Evolutionary conservation across 2,888 invertebrate species (phyloP), one percentile per base, ranked within the genome.

Genomic region (Phyllotreta striolata): DNA sequence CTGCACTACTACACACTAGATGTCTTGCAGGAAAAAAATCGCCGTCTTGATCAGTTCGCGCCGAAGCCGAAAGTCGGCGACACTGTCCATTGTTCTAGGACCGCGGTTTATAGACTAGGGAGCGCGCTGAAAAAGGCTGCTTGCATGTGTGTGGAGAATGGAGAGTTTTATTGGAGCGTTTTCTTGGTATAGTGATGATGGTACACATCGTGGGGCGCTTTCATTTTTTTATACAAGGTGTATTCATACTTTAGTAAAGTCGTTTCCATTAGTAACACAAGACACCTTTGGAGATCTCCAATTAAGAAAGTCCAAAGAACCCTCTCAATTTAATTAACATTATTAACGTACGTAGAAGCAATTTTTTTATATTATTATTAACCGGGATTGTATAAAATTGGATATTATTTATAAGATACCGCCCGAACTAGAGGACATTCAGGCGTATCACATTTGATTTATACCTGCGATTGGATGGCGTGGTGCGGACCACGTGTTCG

Each of bases 1-100:
- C 78, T 80, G 77, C 66, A 76, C 79, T 80, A 79, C 78, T 76
- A 77, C 77, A 78, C 81, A 77, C 81, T 78, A 80, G 81, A 80
- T 80, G 80, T 80, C 80, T 76, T 67, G 47, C 38, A 54, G 62
- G 63, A 70, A 77, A 76, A 49, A 78, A 75, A 74, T 67, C 72
- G 68, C 63, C 76, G 73, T 73, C 73, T 74, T 69, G 66, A 63
- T 64, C 74, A 76, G 78, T 80, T 79, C 74, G 57, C 57, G 70
- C 71, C 76, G 76, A 76, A 76, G 73, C 77, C 79, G 76, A 73
- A 59, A 63, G 72, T 75, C 66, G 81, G 79, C 80, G 78, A 72
- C 80, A 80, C 80, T 59, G 77, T 43, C 37, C 52, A 8, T 38
- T 37, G 37, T 38, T 24, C 13, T 51, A 49, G 10, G 40, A 58